These are phyloP conservation scores for Orchestes rusci DNA, from an alignment of 2,888 invertebrate species.

Conservation along the genomic window DNA sequence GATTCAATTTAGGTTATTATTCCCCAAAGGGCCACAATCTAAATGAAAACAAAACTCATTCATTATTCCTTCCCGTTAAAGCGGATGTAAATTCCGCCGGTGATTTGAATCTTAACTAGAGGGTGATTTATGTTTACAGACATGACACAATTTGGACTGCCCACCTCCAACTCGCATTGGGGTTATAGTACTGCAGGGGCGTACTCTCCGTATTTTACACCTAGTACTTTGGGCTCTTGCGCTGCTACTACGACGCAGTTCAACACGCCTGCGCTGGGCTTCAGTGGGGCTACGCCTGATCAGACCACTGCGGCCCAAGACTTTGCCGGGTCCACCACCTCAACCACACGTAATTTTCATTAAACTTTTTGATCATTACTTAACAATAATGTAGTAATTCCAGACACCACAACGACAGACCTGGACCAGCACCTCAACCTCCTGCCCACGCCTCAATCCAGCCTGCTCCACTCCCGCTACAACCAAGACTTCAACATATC, in stretches of 20 bases:
- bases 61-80: conserved; percentile 32
- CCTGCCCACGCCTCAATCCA: conserved; percentile 45
- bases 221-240: conserved; percentile 63
- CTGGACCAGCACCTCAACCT: conserved; percentile 64
- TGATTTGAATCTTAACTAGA: conserved; percentile 32
- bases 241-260: conserved; percentile 66
- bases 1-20: conserved; percentile 33
- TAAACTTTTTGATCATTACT: too few relatives aligned
- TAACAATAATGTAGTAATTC: conserved; percentile 68
- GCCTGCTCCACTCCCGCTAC: conserved; percentile 60
- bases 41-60: conserved; percentile 38
- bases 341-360: too few relatives aligned
- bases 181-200: conserved; percentile 80
- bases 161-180: conserved; percentile 82
- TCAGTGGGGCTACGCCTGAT: conserved; percentile 62
- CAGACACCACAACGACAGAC: conserved; percentile 70
- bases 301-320: conserved; percentile 49
- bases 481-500: conserved; percentile 61
- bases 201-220: conserved; percentile 75
- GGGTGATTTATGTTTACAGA: conserved; percentile 47
- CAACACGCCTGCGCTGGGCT: conserved; percentile 67
- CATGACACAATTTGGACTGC: conserved; percentile 79
- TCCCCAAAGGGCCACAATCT: conserved; percentile 31
- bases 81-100: conserved; percentile 26
- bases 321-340: too few relatives aligned